Percentiles rank a stretch among this genome's conserved stretches.
phyloP scores from a whole-genome alignment of 2,113 vertebrate species.

The Phylloscopus whistleri region DNA sequence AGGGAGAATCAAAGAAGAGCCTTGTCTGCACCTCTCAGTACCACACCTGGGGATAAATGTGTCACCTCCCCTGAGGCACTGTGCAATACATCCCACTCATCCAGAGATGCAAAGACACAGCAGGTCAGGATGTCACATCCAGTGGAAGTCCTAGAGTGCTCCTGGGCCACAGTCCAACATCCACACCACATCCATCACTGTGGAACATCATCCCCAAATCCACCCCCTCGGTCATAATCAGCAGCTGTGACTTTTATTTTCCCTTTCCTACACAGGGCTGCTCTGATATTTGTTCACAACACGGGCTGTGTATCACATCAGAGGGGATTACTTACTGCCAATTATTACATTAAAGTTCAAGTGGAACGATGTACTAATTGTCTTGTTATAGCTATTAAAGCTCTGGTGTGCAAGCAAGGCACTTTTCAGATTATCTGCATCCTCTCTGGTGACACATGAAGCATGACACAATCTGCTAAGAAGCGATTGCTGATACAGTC shows the following conservation, averaged over 20 bases:
- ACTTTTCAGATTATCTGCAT: slow-evolving; percentile 5
- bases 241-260: not conserved
- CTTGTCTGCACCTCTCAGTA: not conserved
- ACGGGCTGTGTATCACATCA: not conserved
- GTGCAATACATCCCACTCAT: not conserved
- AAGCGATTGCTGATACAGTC: not conserved
- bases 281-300: not conserved
- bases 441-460: not conserved
- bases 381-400: slow-evolving; percentile 60
- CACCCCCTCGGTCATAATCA: not conserved
- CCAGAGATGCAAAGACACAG: not conserved
- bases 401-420: slow-evolving; percentile 39
- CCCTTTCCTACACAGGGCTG: not conserved
- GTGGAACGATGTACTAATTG: slow-evolving; percentile 55
- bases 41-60: not conserved
- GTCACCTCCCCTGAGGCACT: not conserved
- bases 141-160: not conserved
- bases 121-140: not conserved
- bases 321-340: slow-evolving; percentile 26
- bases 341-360: slow-evolving; percentile 53
- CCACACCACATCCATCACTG: not conserved
- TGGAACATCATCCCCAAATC: not conserved
- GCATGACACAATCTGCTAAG: not conserved
- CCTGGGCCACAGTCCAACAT: not conserved
- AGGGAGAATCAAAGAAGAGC: not conserved